These are phyloP conservation scores for Phaethornis superciliosus DNA, from an alignment of 2,113 vertebrate species.

Conservation along the genomic window DNA sequence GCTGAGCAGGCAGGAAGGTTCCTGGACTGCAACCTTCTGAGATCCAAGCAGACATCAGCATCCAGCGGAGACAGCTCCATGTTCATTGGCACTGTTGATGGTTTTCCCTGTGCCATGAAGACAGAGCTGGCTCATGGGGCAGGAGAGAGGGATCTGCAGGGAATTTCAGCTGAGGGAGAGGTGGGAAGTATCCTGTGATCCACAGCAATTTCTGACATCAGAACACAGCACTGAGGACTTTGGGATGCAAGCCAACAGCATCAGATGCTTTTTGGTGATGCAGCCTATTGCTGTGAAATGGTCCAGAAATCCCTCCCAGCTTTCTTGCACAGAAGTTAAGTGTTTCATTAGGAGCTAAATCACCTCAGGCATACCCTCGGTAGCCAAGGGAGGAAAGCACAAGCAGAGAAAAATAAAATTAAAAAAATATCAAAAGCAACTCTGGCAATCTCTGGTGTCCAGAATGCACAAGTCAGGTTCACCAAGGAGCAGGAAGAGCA, in stretches of 20 bases:
- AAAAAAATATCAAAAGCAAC: background rate
- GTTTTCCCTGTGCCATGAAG: accelerated
- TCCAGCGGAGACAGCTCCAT: accelerated
- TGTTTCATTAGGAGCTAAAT: background rate
- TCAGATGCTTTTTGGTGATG: slow-evolving; percentile 23
- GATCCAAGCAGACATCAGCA: background rate
- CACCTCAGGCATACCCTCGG: background rate
- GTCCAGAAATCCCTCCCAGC: slow-evolving; percentile 55
- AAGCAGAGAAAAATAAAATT: background rate
- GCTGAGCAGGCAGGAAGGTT: background rate
- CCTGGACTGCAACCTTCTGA: background rate
- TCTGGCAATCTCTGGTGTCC: background rate
- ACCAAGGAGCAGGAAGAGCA: background rate
- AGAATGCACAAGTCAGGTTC: background rate
- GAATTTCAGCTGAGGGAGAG: background rate
- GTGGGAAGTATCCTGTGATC: background rate
- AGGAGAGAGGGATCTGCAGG: background rate
- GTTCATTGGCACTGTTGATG: accelerated
- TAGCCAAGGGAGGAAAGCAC: background rate
- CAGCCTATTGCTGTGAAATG: slow-evolving; percentile 55
- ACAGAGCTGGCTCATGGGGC: background rate
- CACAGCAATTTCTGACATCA: background rate
- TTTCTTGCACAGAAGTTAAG: background rate
- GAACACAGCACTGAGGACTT: background rate
- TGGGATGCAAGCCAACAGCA: slow-evolving; percentile 23